Evolutionary conservation across 2,888 invertebrate species (phyloP).

Genomic region (Crossocerus cetratus): DNA sequence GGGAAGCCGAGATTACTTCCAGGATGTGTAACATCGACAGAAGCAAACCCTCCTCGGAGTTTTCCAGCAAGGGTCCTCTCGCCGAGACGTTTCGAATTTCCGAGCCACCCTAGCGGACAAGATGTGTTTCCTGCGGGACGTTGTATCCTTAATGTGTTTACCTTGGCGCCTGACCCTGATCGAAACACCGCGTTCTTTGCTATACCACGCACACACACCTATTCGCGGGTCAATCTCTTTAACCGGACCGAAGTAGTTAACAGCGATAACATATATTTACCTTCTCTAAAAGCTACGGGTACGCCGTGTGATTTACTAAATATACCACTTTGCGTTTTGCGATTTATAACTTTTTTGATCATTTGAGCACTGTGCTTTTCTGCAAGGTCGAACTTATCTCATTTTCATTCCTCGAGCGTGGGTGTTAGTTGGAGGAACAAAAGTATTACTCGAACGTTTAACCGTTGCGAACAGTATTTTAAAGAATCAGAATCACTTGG

Average conservation of each 20-base stretch:
- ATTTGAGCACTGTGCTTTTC: too few relatives aligned
- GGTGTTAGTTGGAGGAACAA: too few relatives aligned
- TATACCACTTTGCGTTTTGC: too few relatives aligned
- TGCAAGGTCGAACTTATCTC: too few relatives aligned
- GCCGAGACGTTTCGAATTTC: slow-evolving; percentile 58
- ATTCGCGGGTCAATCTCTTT: background rate
- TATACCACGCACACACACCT: slow-evolving; percentile 13
- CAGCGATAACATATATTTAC: background rate
- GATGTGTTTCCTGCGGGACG: slow-evolving; percentile 71
- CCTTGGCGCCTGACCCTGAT: slow-evolving; percentile 72
- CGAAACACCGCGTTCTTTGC: slow-evolving; percentile 50
- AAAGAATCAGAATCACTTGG: too few relatives aligned
- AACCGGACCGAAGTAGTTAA: background rate
- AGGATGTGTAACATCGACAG: slow-evolving; percentile 20
- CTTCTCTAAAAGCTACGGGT: too few relatives aligned
- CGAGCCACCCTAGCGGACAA: slow-evolving; percentile 56
- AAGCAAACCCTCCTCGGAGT: slow-evolving; percentile 20
- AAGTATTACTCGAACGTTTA: too few relatives aligned
- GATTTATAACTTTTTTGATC: too few relatives aligned
- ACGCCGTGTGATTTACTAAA: too few relatives aligned
- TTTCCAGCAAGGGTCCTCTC: slow-evolving; percentile 38
- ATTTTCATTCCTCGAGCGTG: too few relatives aligned
- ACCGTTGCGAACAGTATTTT: too few relatives aligned
- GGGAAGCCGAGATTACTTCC: slow-evolving; percentile 52
- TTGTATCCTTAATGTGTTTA: slow-evolving; percentile 75